Evolutionary conservation across 2,888 invertebrate species (phyloP), one percentile per base, ranked within the genome.

Genomic region (Paralinhomoeus sp.): DNA sequence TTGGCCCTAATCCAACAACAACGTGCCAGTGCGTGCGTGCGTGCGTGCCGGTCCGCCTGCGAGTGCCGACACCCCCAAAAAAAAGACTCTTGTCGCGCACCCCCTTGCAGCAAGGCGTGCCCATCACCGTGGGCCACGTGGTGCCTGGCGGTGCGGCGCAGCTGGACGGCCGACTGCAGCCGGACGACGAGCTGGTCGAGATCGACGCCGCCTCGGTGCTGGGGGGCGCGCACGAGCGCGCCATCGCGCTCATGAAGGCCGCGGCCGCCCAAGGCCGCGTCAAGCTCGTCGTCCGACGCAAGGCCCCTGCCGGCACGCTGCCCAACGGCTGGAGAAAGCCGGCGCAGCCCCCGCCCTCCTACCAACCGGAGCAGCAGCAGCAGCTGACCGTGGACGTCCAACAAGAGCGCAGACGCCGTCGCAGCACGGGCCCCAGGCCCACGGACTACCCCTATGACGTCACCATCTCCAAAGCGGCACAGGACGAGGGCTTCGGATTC

Each of bases 401-500:
- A n/a, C n/a, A n/a, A n/a, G n/a, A n/a, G n/a, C n/a, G n/a, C n/a
- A n/a, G n/a, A n/a, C n/a, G n/a, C n/a, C n/a, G n/a, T n/a, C 5
- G 37, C 22, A 15, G 31, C 48, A 21, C n/a, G 24, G 33, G 21
- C 23, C 24, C 18, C 21, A n/a, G n/a, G 15, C 9, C 37, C 3
- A 15, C 20, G 13, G 37, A 39, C 36, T 64, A 71, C 59, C 83
- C 87, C 0, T 87, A 87, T 58, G 85, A 91, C 66, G 84, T 93
- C 3, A 78, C 80, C 1, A 81, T 93, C 1, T 77, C 77, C 48
- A 71, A 89, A 42, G 75, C 75, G 62, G n/a, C n/a, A n/a, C 87
- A 89, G 58, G 81, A 78, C 51, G 93, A 97, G 65, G 93, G 93
- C 3, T 97, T 97, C 64, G 97, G 97, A 15, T 97, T 97, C 66